These are phyloP conservation scores for Ovis aries DNA, from an alignment of 2,113 vertebrate species.

Conservation along the genomic window DNA sequence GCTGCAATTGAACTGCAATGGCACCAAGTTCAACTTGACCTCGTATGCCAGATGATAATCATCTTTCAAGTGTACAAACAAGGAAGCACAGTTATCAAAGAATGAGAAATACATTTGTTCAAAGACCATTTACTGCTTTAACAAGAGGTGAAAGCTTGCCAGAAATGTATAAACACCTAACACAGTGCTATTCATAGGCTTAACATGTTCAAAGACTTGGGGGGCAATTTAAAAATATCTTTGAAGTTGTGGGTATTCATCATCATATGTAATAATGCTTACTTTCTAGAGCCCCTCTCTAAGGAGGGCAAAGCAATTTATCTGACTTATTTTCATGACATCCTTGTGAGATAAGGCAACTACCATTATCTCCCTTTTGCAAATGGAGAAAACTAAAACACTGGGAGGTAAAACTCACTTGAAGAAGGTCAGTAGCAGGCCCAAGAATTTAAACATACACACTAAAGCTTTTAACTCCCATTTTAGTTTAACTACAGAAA, in stretches of 20 bases:
- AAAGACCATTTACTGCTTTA: slow-evolving; percentile 74
- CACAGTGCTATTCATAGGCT: slow-evolving; percentile 28
- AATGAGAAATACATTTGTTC: slow-evolving; percentile 78
- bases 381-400: slow-evolving; percentile 44
- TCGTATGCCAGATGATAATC: slow-evolving; percentile 67
- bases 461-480: neutral
- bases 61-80: slow-evolving; percentile 75
- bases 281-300: slow-evolving; percentile 37
- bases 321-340: slow-evolving; percentile 61
- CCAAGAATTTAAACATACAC: slow-evolving; percentile 26
- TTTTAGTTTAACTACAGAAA: slow-evolving; percentile 39
- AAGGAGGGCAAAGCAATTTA: slow-evolving; percentile 52
- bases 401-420: slow-evolving; percentile 55
- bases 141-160: slow-evolving; percentile 54
- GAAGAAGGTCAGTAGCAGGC: slow-evolving; percentile 22
- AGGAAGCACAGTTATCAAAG: slow-evolving; percentile 77
- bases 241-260: slow-evolving; percentile 61
- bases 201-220: slow-evolving; percentile 63
- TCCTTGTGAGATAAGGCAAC: slow-evolving; percentile 54
- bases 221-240: slow-evolving; percentile 52
- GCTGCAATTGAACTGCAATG: slow-evolving; percentile 30
- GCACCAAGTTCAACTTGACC: slow-evolving; percentile 73
- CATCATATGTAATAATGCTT: slow-evolving; percentile 51
- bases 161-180: slow-evolving; percentile 60
- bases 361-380: slow-evolving; percentile 49